Percentiles rank a stretch among this genome's conserved stretches.
These are phyloP conservation scores for Torymus auratus DNA, from an alignment of 2,888 invertebrate species.

Conservation along the genomic window DNA sequence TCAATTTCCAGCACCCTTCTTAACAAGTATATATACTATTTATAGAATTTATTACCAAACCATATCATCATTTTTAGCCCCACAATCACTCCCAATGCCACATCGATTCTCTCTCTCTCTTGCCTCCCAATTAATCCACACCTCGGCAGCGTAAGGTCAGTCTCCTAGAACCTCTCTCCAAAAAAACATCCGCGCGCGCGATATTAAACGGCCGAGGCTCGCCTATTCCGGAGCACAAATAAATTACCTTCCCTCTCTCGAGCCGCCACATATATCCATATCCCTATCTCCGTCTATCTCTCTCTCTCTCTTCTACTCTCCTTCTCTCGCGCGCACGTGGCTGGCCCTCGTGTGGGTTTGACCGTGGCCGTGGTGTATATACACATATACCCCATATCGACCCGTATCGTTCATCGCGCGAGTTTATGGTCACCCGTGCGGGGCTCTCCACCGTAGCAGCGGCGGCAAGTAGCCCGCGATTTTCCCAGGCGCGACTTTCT, in stretches of 20 bases:
- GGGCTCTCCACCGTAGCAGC: conserved; percentile 38
- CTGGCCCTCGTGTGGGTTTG: neutral
- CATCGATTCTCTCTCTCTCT: no score
- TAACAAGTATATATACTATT: no score
- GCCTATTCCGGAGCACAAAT: neutral
- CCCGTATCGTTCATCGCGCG: conserved; percentile 68
- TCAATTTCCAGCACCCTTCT: no score
- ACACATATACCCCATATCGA: neutral
- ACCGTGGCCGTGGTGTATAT: conserved; percentile 14
- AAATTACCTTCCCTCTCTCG: conserved; percentile 5
- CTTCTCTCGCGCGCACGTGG: neutral
- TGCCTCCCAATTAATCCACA: no score
- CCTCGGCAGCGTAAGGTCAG: no score
- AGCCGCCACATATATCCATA: neutral
- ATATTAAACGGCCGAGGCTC: neutral
- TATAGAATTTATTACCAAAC: no score
- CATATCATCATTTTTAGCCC: no score
- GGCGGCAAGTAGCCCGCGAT: conserved; percentile 33
- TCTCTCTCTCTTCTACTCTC: neutral
- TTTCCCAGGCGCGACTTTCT: conserved; percentile 56
- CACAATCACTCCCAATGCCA: no score
- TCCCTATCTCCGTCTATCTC: neutral
- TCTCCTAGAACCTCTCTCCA: neutral
- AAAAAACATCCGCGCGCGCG: neutral
- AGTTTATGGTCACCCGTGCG: conserved; percentile 64